Base-by-base conservation (phyloP, 2,113 vertebrate species). In the Salvelinus namaycush region DNA sequence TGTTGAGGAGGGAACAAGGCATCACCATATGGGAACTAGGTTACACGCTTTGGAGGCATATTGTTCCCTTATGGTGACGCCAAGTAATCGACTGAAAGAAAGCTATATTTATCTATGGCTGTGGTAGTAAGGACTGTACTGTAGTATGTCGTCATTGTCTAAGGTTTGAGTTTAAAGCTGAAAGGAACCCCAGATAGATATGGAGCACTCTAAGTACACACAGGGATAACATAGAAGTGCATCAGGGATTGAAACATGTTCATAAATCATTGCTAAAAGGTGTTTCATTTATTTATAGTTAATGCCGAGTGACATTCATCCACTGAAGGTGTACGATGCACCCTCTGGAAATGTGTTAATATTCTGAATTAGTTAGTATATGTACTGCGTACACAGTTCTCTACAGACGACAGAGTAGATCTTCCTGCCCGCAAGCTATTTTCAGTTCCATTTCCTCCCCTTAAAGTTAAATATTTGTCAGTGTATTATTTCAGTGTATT, bases 231-330 rank as follows among this genome's bases (percentile, higher is more conserved):
- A 27, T 16, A 5, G 24, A 20, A 59, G 2, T 49, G 20, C 48
- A 20, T 26, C 6, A 20, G 18, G 69, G 71, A 5, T 29, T 12
- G 54, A 67, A 83, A 79, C 74, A 68, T 57, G 72, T 75, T 78
- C 68, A 77, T 82, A 72, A 77, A 70, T 59, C 24, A 71, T 75
- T 44, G 67, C 14, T 27, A 70, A 76, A 75, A 29, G 69, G n/a
- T 48, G 49, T 73, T 34, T 75, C 39, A 27, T 67, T 67, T 20
- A 67, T 67, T 54, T 51, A 54, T 67, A 39, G n/a, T 16, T 11
- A 73, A 27, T 4, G 12, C 24, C 34, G 0, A 60, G 12, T 31
- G 34, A 34, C 72, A 64, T 31, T 44, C 18, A 20, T 18, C 48
- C 24, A 31, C 18, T 60, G 51, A 60, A 59, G 20, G 57, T 60